Conservation (phyloP, 2,888 invertebrate genomes). For the Phaedon cochleariae region DNA sequence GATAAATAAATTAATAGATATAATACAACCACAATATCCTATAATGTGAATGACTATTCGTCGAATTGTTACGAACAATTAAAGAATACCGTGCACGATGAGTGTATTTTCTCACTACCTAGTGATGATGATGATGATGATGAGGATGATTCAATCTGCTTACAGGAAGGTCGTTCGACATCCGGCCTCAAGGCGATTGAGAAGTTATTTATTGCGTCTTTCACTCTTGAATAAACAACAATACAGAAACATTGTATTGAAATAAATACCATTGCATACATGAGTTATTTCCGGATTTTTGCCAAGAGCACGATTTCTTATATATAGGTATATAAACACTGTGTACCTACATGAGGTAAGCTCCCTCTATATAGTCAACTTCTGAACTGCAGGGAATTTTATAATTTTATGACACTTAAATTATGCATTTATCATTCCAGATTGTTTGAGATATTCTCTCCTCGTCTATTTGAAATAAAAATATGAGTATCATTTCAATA, state of each 20-base stretch:
- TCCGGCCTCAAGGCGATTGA: slow-evolving; percentile 21
- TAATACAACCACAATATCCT: slow-evolving; percentile 42
- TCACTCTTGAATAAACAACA: not conserved
- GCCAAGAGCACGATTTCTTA: too few species aligned
- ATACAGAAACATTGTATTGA: not conserved
- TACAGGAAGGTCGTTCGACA: slow-evolving; percentile 24
- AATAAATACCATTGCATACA: not conserved
- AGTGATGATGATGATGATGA: too few species aligned
- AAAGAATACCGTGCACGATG: slow-evolving; percentile 36
- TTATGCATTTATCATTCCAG: too few species aligned
- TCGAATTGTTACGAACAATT: slow-evolving; percentile 38
- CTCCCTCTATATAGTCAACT: too few species aligned
- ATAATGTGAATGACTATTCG: slow-evolving; percentile 40
- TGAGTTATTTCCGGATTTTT: not conserved
- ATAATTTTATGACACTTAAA: too few species aligned
- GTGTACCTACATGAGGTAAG: too few species aligned
- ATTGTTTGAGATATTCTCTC: too few species aligned
- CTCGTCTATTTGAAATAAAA: too few species aligned
- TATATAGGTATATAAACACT: too few species aligned
- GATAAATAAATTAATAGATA: slow-evolving; percentile 39
- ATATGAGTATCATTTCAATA: too few species aligned
- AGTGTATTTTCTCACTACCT: slow-evolving; percentile 17
- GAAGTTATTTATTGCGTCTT: slow-evolving; percentile 17
- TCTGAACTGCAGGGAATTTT: too few species aligned
- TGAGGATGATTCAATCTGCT: slow-evolving; percentile 22